Evolutionary conservation across 2,888 invertebrate genomes (phyloP).

Genomic region (Diarsia mendica): DNA sequence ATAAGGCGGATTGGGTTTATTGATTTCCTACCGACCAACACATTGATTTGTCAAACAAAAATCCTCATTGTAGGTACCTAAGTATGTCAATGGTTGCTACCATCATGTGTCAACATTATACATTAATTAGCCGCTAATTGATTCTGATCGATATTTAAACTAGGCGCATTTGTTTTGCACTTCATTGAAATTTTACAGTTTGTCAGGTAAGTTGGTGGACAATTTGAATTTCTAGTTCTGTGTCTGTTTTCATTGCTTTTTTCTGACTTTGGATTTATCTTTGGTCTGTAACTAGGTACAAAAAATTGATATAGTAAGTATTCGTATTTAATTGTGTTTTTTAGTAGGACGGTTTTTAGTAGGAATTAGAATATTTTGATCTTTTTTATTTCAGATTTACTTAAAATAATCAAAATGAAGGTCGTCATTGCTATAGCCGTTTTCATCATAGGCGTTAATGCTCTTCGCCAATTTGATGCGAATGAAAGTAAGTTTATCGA

Average conservation of each 20-base stretch:
- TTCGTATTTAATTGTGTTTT: background rate
- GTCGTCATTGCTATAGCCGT: conserved; percentile 64
- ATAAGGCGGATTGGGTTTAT: background rate
- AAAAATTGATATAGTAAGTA: background rate
- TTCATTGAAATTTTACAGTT: conserved; percentile 13
- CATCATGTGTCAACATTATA: conserved; percentile 16
- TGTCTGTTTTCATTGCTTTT: background rate
- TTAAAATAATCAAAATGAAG: conserved; percentile 69
- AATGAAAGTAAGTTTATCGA: conserved; percentile 31
- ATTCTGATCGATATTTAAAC: conserved; percentile 42
- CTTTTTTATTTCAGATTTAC: conserved; percentile 33
- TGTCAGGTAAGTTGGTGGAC: background rate
- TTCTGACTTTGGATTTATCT: background rate
- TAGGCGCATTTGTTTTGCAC: background rate
- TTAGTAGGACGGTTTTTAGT: background rate
- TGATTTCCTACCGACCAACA: background rate
- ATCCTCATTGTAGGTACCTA: conserved; percentile 23
- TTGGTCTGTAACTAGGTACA: background rate
- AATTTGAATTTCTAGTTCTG: background rate
- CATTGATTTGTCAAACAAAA: conserved; percentile 7
- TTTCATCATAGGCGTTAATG: conserved; percentile 69
- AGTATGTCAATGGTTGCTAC: conserved; percentile 46
- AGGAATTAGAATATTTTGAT: background rate
- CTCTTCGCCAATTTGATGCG: conserved; percentile 30
- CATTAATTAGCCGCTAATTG: conserved; percentile 43